These are phyloP conservation scores for Eupleurogrammus muticus DNA, from an alignment of 2,797 vertebrate genomes.

Conservation along the genomic window DNA sequence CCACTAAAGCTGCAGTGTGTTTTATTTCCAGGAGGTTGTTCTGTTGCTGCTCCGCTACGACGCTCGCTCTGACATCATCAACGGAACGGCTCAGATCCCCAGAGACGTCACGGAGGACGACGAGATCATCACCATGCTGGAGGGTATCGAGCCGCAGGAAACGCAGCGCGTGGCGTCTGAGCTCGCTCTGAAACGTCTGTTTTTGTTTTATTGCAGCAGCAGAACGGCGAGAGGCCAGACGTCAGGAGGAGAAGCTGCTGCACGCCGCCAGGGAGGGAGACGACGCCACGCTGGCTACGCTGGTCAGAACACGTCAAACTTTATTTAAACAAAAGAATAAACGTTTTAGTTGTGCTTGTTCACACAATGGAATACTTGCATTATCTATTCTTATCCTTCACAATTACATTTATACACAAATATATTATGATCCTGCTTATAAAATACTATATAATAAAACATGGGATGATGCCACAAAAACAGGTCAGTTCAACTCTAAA, in stretches of 20 bases:
- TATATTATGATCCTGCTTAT: too few relatives aligned
- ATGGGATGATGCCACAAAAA: too few relatives aligned
- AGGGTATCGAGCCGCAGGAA: constrained; percentile 83
- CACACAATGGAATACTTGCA: too few relatives aligned
- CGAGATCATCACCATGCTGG: constrained; percentile 94
- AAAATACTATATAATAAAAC: too few relatives aligned
- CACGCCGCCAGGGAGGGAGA: constrained; percentile 90
- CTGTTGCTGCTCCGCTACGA: constrained; percentile 90
- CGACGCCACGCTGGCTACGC: constrained; percentile 79
- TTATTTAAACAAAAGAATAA: too few relatives aligned
- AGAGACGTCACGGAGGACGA: constrained; percentile 92
- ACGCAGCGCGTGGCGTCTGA: constrained; percentile 20
- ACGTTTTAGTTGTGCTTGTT: too few relatives aligned
- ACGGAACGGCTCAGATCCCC: constrained; percentile 90
- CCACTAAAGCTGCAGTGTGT: constrained; percentile 9
- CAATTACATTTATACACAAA: too few relatives aligned
- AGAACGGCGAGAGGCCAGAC: constrained; percentile 89
- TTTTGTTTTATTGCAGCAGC: constrained; percentile 84
- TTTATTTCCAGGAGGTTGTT: constrained; percentile 88
- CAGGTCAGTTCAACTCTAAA: too few relatives aligned
- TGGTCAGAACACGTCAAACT: constrained; percentile 84
- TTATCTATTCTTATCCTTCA: too few relatives aligned
- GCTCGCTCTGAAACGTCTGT: background rate
- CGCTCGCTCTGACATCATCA: constrained; percentile 88
- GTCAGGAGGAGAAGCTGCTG: constrained; percentile 88